phyloP scores from a whole-genome alignment of 2,113 vertebrate genomes.

The Felis chaus region DNA sequence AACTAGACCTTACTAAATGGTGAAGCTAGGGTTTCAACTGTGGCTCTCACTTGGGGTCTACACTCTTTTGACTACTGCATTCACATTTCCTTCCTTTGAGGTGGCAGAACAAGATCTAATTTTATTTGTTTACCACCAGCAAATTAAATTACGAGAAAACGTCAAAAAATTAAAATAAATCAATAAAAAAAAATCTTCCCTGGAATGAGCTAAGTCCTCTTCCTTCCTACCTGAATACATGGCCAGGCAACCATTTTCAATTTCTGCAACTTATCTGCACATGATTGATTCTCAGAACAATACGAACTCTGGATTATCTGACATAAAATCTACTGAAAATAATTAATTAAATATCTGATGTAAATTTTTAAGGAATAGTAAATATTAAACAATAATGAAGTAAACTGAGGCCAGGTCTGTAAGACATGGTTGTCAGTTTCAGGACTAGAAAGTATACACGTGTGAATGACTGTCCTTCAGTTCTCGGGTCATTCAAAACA shows the following conservation, averaged over 20 bases:
- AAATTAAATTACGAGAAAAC: not conserved
- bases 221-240: not conserved
- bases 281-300: not conserved
- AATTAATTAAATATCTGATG: not conserved
- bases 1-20: not conserved
- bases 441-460: not conserved
- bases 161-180: not conserved
- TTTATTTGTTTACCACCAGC: not conserved
- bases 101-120: not conserved
- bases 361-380: not conserved
- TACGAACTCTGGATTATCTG: not conserved
- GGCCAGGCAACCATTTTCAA: not conserved
- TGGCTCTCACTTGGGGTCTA: not conserved
- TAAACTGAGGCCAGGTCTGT: not conserved
- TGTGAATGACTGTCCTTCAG: not conserved
- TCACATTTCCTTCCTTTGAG: not conserved
- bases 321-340: not conserved
- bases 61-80: not conserved
- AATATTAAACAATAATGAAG: slow-evolving; percentile 28
- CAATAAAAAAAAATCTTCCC: not conserved
- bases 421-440: not conserved
- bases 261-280: not conserved
- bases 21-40: not conserved
- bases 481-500: not conserved
- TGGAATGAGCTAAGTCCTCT: not conserved